Evolutionary conservation across 1,140 invertebrate genomes (phyloP), one percentile per base, ranked within the genome.

Genomic region (Drosophila carrolli): DNA sequence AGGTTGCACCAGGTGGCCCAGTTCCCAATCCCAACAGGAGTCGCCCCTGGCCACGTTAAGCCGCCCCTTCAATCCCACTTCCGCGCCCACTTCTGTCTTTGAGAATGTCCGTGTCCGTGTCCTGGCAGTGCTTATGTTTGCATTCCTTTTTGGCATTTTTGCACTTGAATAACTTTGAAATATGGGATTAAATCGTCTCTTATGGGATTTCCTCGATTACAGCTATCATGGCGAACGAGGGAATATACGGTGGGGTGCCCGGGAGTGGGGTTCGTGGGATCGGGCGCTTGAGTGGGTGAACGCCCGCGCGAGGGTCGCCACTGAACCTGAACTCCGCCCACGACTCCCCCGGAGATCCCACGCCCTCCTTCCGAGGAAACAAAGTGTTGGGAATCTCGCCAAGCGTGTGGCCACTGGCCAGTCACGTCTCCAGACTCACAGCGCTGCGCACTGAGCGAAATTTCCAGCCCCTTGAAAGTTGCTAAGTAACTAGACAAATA

Each of bases 81-180:
- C 29, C 29, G 23, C 23, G 23, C 32, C 38, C 32, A 19, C 50
- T 27, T 16, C 27, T 59, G 48, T 75, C 47, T 54, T 78, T 77
- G 75, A 67, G 73, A 56, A 57, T 48, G 63, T 47, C 63, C 59
- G 46, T 78, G 62, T 59, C 48, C 60, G 43, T 60, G 74, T 65
- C 59, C 80, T 88, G 72, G 82, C 76, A 89, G 84, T 89, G 83
- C 83, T 88, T 88, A 88, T 88, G 83, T 88, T 88, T 88, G 83
- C 83, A 88, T 90, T 89, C 84, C 84, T 90, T 89, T 89, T 90
- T 90, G 85, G 85, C 85, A 90, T 90, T 90, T 90, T 90, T 90
- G 85, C 85, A 90, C 86, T 90, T 90, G 85, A 90, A 85, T 90
- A 90, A 90, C 86, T 90, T 90, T 90, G 85, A 90, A 90, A 90